A percentile compares a stretch with the other conserved stretches of the same genome.
phyloP scores from a whole-genome alignment of 35 echinoderm and acorn worm species.

The Stichopus chloronotus region DNA sequence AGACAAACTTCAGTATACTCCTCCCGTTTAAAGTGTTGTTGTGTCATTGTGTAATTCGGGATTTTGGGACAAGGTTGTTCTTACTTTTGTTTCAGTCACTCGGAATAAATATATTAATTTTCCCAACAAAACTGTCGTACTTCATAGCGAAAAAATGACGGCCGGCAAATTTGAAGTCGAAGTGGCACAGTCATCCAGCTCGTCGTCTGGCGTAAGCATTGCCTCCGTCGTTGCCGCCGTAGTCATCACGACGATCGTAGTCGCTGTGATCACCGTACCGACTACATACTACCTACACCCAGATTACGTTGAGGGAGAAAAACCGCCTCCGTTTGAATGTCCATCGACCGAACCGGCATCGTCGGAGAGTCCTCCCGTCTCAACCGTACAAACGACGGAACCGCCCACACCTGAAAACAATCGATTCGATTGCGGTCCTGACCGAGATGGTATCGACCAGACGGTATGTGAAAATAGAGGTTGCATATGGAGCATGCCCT shows the following conservation, averaged over 20 bases:
- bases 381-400: not conserved
- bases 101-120: no score
- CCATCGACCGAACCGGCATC: not conserved
- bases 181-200: not conserved
- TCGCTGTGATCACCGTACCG: slow-evolving; percentile 42
- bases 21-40: no score
- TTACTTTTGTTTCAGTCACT: no score
- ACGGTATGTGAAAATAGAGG: not conserved
- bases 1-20: no score
- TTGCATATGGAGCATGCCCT: not conserved
- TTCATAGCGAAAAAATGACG: not conserved
- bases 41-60: no score
- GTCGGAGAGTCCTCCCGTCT: not conserved
- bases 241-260: not conserved
- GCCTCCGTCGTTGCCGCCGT: not conserved
- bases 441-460: not conserved
- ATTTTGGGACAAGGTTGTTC: no score
- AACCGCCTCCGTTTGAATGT: not conserved
- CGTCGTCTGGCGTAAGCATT: not conserved
- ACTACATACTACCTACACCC: slow-evolving; percentile 57
- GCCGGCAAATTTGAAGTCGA: not conserved
- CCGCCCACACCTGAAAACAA: not conserved
- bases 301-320: slow-evolving; percentile 7
- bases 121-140: no score
- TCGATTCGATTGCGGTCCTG: slow-evolving; percentile 26